phyloP scores from a whole-genome alignment of 2,113 vertebrate genomes.

The Pelvicachromis taeniatus region DNA sequence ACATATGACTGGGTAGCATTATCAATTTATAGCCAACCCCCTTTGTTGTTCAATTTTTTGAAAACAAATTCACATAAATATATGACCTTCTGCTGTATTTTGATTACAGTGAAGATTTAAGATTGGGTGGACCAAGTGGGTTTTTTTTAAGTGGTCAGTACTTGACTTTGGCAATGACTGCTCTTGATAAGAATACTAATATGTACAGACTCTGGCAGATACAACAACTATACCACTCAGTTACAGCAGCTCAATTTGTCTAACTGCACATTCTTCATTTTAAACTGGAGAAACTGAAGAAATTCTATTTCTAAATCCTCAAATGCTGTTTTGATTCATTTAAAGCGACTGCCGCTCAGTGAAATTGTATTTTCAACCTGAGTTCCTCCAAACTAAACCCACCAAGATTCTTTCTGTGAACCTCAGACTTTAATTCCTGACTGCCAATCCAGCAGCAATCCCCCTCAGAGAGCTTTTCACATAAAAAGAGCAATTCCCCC shows the following conservation, averaged over 20 bases:
- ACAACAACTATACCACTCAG: background rate
- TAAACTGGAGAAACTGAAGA: background rate
- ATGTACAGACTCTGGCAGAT: background rate
- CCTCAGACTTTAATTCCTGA: constrained; percentile 11
- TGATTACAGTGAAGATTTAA: background rate
- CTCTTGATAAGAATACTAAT: too few species aligned
- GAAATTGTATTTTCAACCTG: background rate
- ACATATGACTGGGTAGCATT: background rate
- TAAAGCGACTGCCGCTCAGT: background rate
- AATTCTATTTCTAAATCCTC: background rate
- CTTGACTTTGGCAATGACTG: background rate
- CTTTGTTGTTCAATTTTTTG: background rate
- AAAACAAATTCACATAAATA: background rate
- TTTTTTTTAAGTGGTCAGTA: background rate
- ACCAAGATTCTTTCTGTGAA: background rate
- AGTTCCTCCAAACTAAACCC: background rate
- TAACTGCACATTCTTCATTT: background rate
- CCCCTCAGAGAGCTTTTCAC: constrained; percentile 14
- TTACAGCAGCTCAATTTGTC: background rate
- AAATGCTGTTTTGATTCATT: background rate
- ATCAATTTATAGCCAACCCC: background rate
- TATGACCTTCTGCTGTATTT: background rate
- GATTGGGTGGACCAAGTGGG: background rate
- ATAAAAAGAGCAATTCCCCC: constrained; percentile 2
- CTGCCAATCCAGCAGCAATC: constrained; percentile 14